These are phyloP conservation scores for Lithophane socia DNA, from an alignment of 2,888 invertebrate species.

Conservation along the genomic window DNA sequence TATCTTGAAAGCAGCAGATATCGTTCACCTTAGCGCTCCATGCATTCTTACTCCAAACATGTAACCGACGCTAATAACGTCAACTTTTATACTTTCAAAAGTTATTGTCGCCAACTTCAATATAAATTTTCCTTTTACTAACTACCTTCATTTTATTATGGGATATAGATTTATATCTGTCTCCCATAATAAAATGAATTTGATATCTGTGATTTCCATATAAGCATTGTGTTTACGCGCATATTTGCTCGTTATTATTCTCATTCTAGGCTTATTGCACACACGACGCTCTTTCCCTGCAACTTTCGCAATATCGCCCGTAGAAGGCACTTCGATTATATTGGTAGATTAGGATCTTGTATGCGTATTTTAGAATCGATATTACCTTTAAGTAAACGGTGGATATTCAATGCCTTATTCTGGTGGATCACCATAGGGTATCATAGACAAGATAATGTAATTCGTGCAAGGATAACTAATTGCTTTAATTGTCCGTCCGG, in stretches of 20 bases:
- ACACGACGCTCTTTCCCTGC: conserved; percentile 56
- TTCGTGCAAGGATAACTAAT: conserved; percentile 18
- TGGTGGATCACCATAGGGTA: neutral
- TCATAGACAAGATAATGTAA: conserved; percentile 12
- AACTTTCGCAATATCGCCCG: conserved; percentile 69
- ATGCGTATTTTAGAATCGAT: conserved; percentile 53
- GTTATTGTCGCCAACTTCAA: conserved; percentile 21
- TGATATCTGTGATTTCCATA: conserved; percentile 48
- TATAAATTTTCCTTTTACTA: conserved; percentile 27
- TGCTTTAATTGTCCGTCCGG: conserved; percentile 24
- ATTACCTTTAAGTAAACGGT: conserved; percentile 33
- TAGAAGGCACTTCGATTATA: conserved; percentile 65
- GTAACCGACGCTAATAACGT: neutral
- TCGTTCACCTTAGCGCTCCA: conserved; percentile 7
- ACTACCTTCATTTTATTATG: neutral
- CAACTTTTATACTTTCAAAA: conserved; percentile 27
- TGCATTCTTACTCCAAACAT: conserved; percentile 2
- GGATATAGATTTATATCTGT: conserved; percentile 28
- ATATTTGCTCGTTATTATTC: conserved; percentile 51
- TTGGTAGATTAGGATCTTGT: conserved; percentile 61
- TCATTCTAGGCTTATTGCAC: conserved; percentile 65
- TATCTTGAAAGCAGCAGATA: neutral
- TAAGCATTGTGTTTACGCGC: conserved; percentile 56
- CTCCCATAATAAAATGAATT: conserved; percentile 25
- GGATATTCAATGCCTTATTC: conserved; percentile 23